phyloP scores from a whole-genome alignment of 2,888 invertebrate genomes.

The Drosophila fulvimacula region DNA sequence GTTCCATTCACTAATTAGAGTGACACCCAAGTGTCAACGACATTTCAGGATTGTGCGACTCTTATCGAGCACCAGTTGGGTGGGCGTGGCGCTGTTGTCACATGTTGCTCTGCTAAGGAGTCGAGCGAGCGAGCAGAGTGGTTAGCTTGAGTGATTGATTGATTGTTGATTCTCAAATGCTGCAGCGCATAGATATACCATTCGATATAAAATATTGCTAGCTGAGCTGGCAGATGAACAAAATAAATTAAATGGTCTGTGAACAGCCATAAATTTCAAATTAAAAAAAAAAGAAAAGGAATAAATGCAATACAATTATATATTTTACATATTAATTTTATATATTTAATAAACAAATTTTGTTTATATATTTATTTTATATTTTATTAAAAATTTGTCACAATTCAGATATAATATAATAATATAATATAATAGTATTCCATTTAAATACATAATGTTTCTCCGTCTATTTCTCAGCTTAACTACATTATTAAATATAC shows the following conservation, averaged over 20 bases:
- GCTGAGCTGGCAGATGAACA: background rate
- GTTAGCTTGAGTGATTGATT: constrained; percentile 62
- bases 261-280: background rate
- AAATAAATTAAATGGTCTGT: background rate
- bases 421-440: no score
- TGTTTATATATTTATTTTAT: no score
- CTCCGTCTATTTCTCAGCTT: background rate
- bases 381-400: no score
- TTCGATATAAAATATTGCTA: background rate
- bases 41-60: constrained; percentile 37
- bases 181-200: constrained; percentile 1
- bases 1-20: constrained; percentile 60
- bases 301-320: no score
- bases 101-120: constrained; percentile 46
- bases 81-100: constrained; percentile 34
- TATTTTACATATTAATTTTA: no score
- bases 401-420: no score
- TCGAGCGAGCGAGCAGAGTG: constrained; percentile 30
- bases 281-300: no score
- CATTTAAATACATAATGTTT: background rate
- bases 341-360: no score
- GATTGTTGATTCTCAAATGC: constrained; percentile 62
- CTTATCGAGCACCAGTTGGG: background rate
- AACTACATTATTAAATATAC: background rate
- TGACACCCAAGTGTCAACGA: constrained; percentile 54